Conservation (phyloP, 1,140 invertebrate genomes). For the Lanistes nyassanus region DNA sequence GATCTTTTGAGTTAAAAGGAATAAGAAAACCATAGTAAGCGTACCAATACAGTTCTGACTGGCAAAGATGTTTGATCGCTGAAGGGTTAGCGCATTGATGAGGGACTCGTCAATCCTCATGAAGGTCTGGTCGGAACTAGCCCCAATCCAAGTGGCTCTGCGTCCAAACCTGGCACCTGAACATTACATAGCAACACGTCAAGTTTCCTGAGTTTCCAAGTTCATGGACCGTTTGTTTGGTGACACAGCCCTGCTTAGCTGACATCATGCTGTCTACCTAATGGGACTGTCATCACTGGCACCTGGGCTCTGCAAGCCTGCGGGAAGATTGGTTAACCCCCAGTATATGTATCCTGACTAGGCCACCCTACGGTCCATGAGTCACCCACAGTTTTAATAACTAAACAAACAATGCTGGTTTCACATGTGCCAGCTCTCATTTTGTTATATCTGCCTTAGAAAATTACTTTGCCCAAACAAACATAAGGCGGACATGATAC, state of each 20-base stretch:
- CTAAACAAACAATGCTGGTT: not conserved
- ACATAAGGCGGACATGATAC: conserved; percentile 23
- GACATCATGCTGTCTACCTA: too few relatives aligned
- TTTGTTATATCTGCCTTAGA: not conserved
- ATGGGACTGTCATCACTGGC: too few relatives aligned
- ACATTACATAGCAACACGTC: conserved; percentile 5
- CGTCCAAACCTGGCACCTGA: conserved; percentile 73
- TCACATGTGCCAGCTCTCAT: too few relatives aligned
- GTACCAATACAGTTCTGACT: conserved; percentile 87
- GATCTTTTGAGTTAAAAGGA: not conserved
- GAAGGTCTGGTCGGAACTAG: conserved; percentile 94
- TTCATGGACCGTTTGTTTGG: too few relatives aligned
- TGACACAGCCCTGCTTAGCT: too few relatives aligned
- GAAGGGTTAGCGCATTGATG: conserved; percentile 88
- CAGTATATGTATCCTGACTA: not conserved
- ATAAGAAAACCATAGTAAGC: conserved; percentile 38
- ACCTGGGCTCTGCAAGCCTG: too few relatives aligned
- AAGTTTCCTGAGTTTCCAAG: too few relatives aligned
- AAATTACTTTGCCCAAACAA: too few relatives aligned
- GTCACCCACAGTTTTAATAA: not conserved
- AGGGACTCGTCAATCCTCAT: conserved; percentile 92
- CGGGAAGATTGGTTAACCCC: too few relatives aligned
- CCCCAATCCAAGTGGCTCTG: conserved; percentile 91
- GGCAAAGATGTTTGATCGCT: conserved; percentile 87
- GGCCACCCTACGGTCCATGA: too few relatives aligned